phyloP scores from a whole-genome alignment of 2,888 invertebrate genomes.

The Lypha dubia region DNA sequence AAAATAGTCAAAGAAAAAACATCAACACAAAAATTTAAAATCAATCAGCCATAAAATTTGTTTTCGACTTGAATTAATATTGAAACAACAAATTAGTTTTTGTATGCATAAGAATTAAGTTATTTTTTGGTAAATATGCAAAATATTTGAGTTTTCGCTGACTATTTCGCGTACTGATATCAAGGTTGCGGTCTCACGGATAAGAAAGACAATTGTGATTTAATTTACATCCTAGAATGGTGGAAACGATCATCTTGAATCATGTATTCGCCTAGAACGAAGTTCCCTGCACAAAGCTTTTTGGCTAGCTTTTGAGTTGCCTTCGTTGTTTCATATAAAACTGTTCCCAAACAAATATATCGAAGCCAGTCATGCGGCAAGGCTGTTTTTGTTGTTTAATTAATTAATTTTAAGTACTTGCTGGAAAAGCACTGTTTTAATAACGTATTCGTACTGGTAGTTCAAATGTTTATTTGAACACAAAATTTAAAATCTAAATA shows the following conservation, averaged over 20 bases:
- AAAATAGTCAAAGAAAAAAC: constrained; percentile 8
- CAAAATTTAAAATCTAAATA: background rate
- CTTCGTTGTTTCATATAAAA: background rate
- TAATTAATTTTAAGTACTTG: constrained; percentile 11
- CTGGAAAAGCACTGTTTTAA: background rate
- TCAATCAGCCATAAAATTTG: constrained; percentile 61
- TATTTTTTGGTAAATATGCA: too few relatives aligned
- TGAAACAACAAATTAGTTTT: too few relatives aligned
- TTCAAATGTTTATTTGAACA: background rate
- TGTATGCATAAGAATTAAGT: too few relatives aligned
- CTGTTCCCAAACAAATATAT: constrained; percentile 11
- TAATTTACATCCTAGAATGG: too few relatives aligned
- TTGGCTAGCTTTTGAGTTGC: background rate
- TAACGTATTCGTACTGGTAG: background rate
- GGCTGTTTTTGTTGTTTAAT: constrained; percentile 14
- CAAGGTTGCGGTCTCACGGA: too few relatives aligned
- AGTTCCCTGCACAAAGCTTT: too few relatives aligned
- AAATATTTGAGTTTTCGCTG: too few relatives aligned
- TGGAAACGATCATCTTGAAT: background rate
- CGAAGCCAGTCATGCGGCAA: constrained; percentile 33
- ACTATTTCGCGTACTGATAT: too few relatives aligned
- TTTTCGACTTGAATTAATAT: too few relatives aligned
- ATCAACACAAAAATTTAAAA: too few relatives aligned
- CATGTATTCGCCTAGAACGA: too few relatives aligned
- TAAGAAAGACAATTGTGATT: too few relatives aligned